phyloP scores from a whole-genome alignment of 2,888 invertebrate genomes.

The Tigriopus californicus region DNA sequence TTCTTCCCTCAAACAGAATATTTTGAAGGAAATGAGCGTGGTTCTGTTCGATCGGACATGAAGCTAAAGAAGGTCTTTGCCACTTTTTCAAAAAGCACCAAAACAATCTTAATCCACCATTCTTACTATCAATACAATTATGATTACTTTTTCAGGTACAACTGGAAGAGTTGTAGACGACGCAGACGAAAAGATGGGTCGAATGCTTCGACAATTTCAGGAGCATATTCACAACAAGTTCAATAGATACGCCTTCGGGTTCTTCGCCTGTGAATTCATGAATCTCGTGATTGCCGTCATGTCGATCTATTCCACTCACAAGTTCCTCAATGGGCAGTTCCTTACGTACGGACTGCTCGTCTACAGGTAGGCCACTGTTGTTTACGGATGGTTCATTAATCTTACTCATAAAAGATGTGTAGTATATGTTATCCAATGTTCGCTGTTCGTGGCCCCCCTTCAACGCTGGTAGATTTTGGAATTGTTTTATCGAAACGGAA shows the following conservation, averaged over 20 bases:
- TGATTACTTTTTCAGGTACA: background rate
- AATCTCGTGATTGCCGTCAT: background rate
- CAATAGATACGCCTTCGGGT: conserved; percentile 5
- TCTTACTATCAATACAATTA: background rate
- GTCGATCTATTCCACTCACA: conserved; percentile 6
- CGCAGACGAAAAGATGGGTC: background rate
- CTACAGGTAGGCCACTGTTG: background rate
- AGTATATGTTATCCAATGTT: too few species aligned
- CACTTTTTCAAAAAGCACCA: too few species aligned
- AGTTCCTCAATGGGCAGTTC: conserved; percentile 6
- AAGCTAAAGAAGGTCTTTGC: too few species aligned
- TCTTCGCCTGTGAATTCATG: conserved; percentile 11
- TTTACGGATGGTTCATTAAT: too few species aligned
- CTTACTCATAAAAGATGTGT: too few species aligned
- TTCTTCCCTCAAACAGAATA: too few species aligned
- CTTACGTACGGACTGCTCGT: conserved; percentile 4
- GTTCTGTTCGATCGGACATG: too few species aligned
- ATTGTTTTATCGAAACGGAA: too few species aligned
- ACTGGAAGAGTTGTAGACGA: conserved; percentile 6
- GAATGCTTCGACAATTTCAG: background rate
- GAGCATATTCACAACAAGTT: conserved; percentile 11
- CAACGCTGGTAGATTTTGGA: too few species aligned
- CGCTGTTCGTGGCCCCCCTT: too few species aligned
- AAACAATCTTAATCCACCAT: background rate
- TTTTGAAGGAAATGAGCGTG: too few species aligned